A percentile compares a stretch with the other conserved stretches of the same genome.
These are phyloP conservation scores for Halocynthia roretzi DNA, from an alignment of 23 tunicate species.

Conservation along the genomic window DNA sequence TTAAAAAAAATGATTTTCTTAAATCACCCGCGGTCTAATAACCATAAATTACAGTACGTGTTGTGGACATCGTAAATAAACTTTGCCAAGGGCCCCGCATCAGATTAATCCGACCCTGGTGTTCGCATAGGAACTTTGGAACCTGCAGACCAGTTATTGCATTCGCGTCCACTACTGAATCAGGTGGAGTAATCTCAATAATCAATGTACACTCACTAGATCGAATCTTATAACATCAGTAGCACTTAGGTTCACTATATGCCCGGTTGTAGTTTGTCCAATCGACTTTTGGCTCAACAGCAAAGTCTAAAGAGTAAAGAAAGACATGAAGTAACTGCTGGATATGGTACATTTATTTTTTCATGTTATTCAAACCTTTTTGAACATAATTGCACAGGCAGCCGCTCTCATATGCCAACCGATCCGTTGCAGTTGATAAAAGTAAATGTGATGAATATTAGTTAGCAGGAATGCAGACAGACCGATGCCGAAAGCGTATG, in stretches of 20 bases:
- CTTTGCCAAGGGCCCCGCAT: too few relatives aligned
- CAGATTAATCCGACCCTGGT: too few relatives aligned
- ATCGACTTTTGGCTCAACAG: slow-evolving; percentile 52
- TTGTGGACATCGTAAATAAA: too few relatives aligned
- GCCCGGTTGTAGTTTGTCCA: slow-evolving; percentile 65
- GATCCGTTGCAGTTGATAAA: slow-evolving; percentile 22
- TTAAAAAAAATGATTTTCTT: too few relatives aligned
- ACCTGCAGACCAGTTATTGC: too few relatives aligned
- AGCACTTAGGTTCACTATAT: slow-evolving; percentile 78
- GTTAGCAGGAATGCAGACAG: slow-evolving; percentile 15
- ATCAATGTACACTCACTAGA: slow-evolving; percentile 22
- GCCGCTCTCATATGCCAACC: slow-evolving; percentile 86
- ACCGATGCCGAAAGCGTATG: slow-evolving; percentile 35
- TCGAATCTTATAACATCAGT: slow-evolving; percentile 88
- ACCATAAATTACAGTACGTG: too few relatives aligned
- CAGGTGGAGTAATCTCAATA: too few relatives aligned
- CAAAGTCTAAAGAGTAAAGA: slow-evolving; percentile 40
- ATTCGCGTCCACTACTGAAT: too few relatives aligned
- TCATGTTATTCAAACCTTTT: slow-evolving; percentile 24
- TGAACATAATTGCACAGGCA: slow-evolving; percentile 71
- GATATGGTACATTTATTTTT: neutral
- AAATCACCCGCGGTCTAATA: too few relatives aligned
- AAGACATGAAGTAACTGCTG: neutral
- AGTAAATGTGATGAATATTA: slow-evolving; percentile 13
- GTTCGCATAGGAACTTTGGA: too few relatives aligned